Evolutionary conservation across 37 sponge, comb jelly and placozoan species (phyloP).

Genomic region (Corticium candelabrum): DNA sequence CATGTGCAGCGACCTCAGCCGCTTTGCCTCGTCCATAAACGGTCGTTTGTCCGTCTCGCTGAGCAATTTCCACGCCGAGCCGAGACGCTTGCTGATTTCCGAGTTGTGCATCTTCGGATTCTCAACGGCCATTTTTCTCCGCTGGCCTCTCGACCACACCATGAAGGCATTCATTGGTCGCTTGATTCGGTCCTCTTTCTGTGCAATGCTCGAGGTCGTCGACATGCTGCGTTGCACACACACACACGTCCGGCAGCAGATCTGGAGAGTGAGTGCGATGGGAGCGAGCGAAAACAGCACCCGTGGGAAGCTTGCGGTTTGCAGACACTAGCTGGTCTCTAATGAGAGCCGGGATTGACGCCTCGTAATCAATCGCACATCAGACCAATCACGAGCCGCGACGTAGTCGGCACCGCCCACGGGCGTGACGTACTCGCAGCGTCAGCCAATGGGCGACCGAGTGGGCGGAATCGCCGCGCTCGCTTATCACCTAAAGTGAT

Average conservation of each 20-base stretch:
- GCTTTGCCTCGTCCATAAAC: slow-evolving; percentile 97
- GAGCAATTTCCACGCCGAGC: slow-evolving; percentile 91
- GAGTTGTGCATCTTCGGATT: slow-evolving; percentile 99
- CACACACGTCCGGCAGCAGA: not conserved
- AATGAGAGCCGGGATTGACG: not conserved
- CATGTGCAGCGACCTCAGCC: slow-evolving; percentile 84
- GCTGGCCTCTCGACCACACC: slow-evolving; percentile 95
- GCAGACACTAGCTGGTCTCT: not conserved
- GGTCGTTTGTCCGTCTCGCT: slow-evolving; percentile 80
- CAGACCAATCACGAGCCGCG: too few species aligned
- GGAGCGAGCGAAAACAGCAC: too few species aligned
- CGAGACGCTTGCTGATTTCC: slow-evolving; percentile 91
- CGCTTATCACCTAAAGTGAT: too few species aligned
- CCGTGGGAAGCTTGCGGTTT: not conserved
- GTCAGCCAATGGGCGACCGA: too few species aligned
- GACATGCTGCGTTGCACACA: not conserved
- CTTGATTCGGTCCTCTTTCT: slow-evolving; percentile 77
- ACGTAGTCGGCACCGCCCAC: too few species aligned
- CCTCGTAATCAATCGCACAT: too few species aligned
- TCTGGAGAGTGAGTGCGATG: too few species aligned
- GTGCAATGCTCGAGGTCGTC: slow-evolving; percentile 49
- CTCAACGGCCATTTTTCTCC: slow-evolving; percentile 94
- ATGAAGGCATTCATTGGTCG: slow-evolving; percentile 99
- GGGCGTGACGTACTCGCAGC: too few species aligned
- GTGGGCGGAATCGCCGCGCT: too few species aligned